Conservation (phyloP, 2,113 vertebrate species). For the Plecturocebus donacophilus region DNA sequence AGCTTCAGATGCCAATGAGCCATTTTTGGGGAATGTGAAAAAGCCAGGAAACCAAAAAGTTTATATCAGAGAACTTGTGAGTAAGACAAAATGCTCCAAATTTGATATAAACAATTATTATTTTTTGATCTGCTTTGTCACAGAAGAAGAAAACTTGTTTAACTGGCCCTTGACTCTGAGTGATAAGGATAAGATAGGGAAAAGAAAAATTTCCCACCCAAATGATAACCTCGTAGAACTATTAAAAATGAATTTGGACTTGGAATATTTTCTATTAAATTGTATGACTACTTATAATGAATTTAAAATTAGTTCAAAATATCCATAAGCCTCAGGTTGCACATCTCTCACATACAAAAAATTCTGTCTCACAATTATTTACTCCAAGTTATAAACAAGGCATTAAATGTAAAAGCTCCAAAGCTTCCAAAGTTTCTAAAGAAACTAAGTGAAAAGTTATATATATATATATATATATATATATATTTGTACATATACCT, state of each 20-base stretch:
- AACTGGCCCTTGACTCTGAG: not conserved
- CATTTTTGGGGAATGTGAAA: not conserved
- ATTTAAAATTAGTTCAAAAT: not conserved
- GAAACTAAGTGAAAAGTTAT: not conserved
- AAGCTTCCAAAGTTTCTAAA: too few relatives aligned
- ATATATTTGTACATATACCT: not conserved
- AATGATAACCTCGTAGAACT: not conserved
- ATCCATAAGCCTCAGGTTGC: not conserved
- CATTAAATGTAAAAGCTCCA: not conserved
- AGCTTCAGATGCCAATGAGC: not conserved
- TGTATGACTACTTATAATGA: not conserved
- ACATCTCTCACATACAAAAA: not conserved
- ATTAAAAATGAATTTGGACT: not conserved
- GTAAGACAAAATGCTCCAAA: not conserved
- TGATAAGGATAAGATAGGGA: not conserved
- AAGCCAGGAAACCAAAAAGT: not conserved
- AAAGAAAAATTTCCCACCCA: not conserved
- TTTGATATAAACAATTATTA: not conserved
- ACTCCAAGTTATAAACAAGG: not conserved
- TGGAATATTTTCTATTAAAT: not conserved
- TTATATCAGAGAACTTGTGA: not conserved
- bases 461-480: not conserved
- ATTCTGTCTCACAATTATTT: not conserved
- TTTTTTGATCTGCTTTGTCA: not conserved
- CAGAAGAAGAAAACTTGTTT: not conserved